These are phyloP conservation scores for Harmothoe impar DNA, from an alignment of 2,888 invertebrate species.

Conservation along the genomic window DNA sequence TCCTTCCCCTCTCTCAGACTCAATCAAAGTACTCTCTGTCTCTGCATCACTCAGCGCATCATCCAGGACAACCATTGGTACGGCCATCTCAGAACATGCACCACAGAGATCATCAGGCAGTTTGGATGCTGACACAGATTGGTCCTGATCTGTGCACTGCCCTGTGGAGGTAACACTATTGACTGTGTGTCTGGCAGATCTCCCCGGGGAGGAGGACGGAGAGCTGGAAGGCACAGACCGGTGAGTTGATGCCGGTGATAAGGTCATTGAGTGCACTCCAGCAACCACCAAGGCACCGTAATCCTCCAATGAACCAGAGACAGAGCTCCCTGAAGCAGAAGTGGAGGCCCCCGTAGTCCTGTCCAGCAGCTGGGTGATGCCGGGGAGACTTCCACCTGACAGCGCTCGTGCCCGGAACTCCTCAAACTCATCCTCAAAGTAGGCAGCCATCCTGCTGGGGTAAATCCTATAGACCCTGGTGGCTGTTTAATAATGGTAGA, in stretches of 20 bases:
- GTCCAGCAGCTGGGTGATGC: slow-evolving; percentile 25
- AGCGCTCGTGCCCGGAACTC: slow-evolving; percentile 63
- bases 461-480: too few relatives aligned
- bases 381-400: slow-evolving; percentile 59
- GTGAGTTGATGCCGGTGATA: neutral
- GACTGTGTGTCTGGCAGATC: neutral
- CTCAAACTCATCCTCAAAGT: slow-evolving; percentile 61
- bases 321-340: slow-evolving; percentile 8
- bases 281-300: too few relatives aligned
- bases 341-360: neutral
- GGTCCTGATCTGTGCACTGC: neutral
- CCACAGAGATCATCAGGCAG: too few relatives aligned
- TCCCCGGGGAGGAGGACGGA: neutral
- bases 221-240: neutral
- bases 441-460: neutral
- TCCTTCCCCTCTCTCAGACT: neutral
- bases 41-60: neutral
- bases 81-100: neutral
- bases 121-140: neutral
- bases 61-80: slow-evolving; percentile 12
- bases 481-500: too few relatives aligned
- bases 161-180: neutral
- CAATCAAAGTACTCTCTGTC: neutral
- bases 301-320: neutral
- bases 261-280: neutral